Percentiles rank a stretch among this genome's conserved stretches.
Conservation (phyloP, 1,140 invertebrate genomes). For the Ectropis grisescens region DNA sequence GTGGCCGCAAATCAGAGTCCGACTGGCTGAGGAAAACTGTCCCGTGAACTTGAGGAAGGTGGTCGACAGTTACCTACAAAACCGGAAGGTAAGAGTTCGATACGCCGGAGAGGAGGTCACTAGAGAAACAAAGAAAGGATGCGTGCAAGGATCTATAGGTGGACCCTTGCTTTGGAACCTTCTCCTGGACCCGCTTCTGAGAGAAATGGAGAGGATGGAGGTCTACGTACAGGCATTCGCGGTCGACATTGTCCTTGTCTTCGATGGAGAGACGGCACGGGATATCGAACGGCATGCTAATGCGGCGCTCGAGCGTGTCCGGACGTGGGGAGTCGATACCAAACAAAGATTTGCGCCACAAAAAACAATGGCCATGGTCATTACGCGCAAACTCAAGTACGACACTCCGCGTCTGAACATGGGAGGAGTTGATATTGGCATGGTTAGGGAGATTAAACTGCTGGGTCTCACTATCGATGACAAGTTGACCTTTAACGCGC, state of each 20-base stretch:
- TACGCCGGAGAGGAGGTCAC: conserved; percentile 1
- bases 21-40: too few relatives aligned
- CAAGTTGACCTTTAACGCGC: too few relatives aligned
- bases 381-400: conserved; percentile 3
- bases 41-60: too few relatives aligned
- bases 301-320: conserved; percentile 2
- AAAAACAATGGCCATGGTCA: conserved; percentile 2
- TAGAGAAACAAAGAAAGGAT: too few relatives aligned
- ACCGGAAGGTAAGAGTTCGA: too few relatives aligned
- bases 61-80: too few relatives aligned
- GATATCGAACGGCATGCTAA: conserved; percentile 2
- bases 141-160: too few relatives aligned
- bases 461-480: too few relatives aligned
- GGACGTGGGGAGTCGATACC: conserved; percentile 1
- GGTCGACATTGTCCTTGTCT: too few relatives aligned
- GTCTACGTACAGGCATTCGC: conserved; percentile 2
- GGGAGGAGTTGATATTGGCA: too few relatives aligned
- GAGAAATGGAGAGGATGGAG: background rate
- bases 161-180: conserved; percentile 7
- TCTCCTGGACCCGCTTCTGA: conserved; percentile 4
- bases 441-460: too few relatives aligned
- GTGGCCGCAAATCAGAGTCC: conserved; percentile 1
- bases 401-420: too few relatives aligned
- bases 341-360: conserved; percentile 6
- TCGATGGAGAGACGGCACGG: background rate